phyloP scores from a whole-genome alignment of 2,113 vertebrate genomes.

The Hyaena hyaena region DNA sequence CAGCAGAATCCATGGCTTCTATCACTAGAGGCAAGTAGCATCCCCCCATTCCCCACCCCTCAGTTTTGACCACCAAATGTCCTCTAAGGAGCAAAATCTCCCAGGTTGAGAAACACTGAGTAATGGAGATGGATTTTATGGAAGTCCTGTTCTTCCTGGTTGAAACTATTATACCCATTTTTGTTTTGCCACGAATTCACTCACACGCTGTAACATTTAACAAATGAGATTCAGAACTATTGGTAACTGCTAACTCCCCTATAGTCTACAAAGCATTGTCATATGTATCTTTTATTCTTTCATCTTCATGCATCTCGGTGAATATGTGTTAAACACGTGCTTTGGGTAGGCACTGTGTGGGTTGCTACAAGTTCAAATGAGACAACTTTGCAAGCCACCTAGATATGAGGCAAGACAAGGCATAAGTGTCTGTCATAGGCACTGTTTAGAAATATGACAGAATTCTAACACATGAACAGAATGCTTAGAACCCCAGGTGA shows the following conservation, averaged over 20 bases:
- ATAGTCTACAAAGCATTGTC: neutral
- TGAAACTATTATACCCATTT: neutral
- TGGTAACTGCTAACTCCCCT: neutral
- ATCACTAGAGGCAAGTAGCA: neutral
- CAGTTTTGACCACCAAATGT: neutral
- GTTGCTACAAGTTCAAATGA: neutral
- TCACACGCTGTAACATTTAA: neutral
- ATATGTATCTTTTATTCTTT: neutral
- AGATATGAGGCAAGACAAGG: neutral
- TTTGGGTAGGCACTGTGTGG: neutral
- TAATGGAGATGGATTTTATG: neutral
- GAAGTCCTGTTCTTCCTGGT: neutral
- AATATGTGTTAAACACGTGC: neutral
- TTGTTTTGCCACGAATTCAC: slow-evolving; percentile 16
- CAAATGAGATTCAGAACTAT: neutral
- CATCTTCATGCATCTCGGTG: neutral
- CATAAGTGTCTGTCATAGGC: neutral
- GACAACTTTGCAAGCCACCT: neutral
- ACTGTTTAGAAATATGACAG: neutral
- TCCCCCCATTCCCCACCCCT: too few relatives aligned
- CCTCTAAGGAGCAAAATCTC: neutral
- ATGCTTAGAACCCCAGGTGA: neutral
- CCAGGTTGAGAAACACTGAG: neutral
- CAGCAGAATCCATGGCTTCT: neutral
- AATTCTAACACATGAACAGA: neutral